Conservation (phyloP, 2,113 vertebrate species). For the Nettapus auritus region DNA sequence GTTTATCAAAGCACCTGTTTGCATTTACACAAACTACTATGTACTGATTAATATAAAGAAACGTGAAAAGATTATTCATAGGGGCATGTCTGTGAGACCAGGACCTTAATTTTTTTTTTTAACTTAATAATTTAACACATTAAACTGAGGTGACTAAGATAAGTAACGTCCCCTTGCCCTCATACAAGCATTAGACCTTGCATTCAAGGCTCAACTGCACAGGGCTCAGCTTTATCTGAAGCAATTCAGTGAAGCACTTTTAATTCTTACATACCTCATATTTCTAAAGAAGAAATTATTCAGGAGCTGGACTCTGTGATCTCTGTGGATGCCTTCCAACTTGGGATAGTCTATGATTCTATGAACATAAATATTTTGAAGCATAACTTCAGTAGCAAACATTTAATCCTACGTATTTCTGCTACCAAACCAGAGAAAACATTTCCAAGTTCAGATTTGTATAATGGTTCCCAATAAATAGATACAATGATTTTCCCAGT, state of each 20-base stretch:
- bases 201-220: background rate
- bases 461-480: background rate
- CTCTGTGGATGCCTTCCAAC: background rate
- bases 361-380: background rate
- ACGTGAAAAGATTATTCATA: background rate
- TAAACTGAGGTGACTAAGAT: background rate
- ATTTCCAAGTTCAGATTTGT: background rate
- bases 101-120: background rate
- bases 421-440: background rate
- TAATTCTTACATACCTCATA: background rate
- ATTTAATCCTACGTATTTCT: background rate
- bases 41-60: background rate
- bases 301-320: background rate
- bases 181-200: background rate
- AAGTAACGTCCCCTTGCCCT: too few species aligned
- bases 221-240: background rate
- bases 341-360: background rate
- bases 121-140: background rate
- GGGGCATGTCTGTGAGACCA: background rate
- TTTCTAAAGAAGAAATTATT: conserved; percentile 17
- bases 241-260: background rate
- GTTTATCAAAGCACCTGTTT: background rate
- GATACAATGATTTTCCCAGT: background rate
- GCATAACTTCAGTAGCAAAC: too few species aligned
- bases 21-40: background rate